These are phyloP conservation scores for Limnephilus lunatus DNA, from an alignment of 2,888 invertebrate species.

Conservation along the genomic window DNA sequence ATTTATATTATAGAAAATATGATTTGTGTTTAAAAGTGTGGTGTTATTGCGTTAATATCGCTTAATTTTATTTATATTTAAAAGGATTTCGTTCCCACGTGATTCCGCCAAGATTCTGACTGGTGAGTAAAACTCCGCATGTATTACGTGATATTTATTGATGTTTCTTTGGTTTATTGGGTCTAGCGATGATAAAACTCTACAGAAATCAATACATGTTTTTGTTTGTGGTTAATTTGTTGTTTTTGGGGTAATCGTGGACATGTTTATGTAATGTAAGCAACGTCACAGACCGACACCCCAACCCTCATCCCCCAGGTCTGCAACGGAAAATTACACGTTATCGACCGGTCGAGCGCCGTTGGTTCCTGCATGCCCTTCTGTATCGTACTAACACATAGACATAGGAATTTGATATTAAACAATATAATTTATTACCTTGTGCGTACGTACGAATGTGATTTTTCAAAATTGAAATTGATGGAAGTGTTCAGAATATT, in stretches of 20 bases:
- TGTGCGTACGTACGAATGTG: no score
- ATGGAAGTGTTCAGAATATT: no score
- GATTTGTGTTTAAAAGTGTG: not conserved
- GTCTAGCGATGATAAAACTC: not conserved
- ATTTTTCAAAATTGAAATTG: no score
- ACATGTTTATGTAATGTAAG: not conserved
- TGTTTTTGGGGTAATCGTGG: not conserved
- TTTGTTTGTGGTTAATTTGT: not conserved
- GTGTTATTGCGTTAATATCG: not conserved
- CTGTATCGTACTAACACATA: not conserved
- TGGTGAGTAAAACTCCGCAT: not conserved
- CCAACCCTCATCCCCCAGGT: not conserved
- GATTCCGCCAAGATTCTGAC: not conserved
- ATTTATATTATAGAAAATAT: not conserved
- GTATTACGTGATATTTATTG: not conserved
- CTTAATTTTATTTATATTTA: not conserved
- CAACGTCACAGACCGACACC: not conserved
- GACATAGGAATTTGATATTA: not conserved
- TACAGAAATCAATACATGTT: not conserved
- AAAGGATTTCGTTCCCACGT: not conserved
- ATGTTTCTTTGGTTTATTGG: not conserved
- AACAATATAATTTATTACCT: not conserved
- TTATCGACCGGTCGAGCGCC: not conserved
- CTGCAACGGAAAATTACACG: not conserved
- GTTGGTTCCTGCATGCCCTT: not conserved